A percentile compares a stretch with the other conserved stretches of the same genome.
Evolutionary conservation across 2,113 vertebrate genomes (phyloP).

Genomic region (Misgurnus mizolepis): DNA sequence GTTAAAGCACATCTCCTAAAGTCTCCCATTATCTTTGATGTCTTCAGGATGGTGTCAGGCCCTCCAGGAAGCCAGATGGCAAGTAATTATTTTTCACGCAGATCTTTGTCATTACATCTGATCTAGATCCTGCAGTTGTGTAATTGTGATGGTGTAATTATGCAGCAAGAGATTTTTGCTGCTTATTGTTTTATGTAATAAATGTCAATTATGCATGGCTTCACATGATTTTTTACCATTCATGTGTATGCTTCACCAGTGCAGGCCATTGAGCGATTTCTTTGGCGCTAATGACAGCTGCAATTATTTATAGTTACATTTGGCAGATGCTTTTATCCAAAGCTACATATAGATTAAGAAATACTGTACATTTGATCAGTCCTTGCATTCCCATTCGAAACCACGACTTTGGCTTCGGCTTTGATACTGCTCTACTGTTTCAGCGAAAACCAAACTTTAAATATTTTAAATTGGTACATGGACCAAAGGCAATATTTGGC

Average conservation of each 20-base stretch:
- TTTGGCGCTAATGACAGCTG: conserved; percentile 67
- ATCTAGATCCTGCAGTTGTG: conserved; percentile 40
- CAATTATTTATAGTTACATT: conserved; percentile 52
- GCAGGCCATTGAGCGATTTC: conserved; percentile 65
- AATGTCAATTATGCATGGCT: conserved; percentile 77
- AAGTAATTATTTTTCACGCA: conserved; percentile 37
- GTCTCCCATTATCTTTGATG: conserved; percentile 39
- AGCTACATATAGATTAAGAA: too few relatives aligned
- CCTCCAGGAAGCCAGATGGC: conserved; percentile 43
- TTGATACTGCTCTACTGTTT: too few relatives aligned
- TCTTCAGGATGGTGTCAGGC: conserved; percentile 31
- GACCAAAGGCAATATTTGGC: not conserved
- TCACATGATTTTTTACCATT: conserved; percentile 74
- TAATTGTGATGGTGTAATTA: conserved; percentile 53
- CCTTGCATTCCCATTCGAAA: too few relatives aligned
- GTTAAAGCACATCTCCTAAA: conserved; percentile 44
- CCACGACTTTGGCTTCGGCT: too few relatives aligned
- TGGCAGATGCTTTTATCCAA: too few relatives aligned
- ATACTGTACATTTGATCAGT: too few relatives aligned
- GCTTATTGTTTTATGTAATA: conserved; percentile 78
- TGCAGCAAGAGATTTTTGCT: conserved; percentile 50
- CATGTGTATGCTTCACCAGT: conserved; percentile 61
- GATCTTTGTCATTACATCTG: conserved; percentile 59
- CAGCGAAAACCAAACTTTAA: too few relatives aligned
- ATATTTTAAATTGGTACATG: conserved; percentile 53